A percentile compares a stretch with the other conserved stretches of the same genome.
These are phyloP conservation scores for Arctia plantaginis DNA, from an alignment of 2,888 invertebrate species.

Conservation along the genomic window DNA sequence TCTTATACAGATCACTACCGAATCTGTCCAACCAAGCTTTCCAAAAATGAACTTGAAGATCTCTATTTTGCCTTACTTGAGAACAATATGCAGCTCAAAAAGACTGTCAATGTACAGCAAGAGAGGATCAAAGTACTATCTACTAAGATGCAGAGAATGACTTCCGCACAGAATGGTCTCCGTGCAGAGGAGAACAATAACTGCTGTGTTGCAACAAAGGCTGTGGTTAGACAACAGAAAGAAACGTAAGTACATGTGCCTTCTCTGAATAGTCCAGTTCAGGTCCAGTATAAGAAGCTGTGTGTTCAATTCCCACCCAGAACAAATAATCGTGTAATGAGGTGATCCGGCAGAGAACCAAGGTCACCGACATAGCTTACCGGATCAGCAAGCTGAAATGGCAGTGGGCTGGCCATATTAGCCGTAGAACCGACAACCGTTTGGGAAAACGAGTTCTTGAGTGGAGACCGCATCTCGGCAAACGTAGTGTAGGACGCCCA, in stretches of 20 bases:
- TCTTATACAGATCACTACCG: conserved; percentile 59
- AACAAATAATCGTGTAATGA: too few relatives aligned
- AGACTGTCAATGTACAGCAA: conserved; percentile 86
- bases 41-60: conserved; percentile 88
- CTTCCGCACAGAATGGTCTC: conserved; percentile 55
- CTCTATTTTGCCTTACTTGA: conserved; percentile 88
- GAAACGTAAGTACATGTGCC: conserved; percentile 63
- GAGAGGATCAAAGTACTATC: conserved; percentile 77
- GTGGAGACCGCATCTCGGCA: too few relatives aligned
- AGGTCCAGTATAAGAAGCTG: too few relatives aligned
- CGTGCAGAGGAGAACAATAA: conserved; percentile 60
- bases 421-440: too few relatives aligned
- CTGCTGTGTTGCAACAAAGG: conserved; percentile 63
- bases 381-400: too few relatives aligned
- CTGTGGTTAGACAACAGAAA: conserved; percentile 68
- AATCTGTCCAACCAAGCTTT: conserved; percentile 83
- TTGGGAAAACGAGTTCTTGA: too few relatives aligned
- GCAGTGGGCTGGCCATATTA: too few relatives aligned
- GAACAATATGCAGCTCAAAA: conserved; percentile 88
- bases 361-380: too few relatives aligned
- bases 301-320: too few relatives aligned
- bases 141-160: conserved; percentile 71
- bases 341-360: too few relatives aligned
- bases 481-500: too few relatives aligned
- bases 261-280: too few relatives aligned